These are phyloP conservation scores for Diloba caeruleocephala DNA, from an alignment of 2,888 invertebrate genomes.

Conservation along the genomic window DNA sequence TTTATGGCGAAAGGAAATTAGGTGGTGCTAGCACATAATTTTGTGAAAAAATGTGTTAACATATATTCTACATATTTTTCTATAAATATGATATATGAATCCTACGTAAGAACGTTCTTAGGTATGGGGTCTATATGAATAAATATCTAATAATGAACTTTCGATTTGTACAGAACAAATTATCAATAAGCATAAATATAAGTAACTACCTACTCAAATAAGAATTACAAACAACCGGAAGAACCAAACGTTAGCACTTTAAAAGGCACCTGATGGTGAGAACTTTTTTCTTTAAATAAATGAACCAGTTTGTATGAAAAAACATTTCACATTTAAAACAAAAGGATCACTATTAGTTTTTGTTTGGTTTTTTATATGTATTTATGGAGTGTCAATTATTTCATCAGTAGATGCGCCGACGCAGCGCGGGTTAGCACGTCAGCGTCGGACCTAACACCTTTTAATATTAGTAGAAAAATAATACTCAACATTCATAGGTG, in stretches of 20 bases:
- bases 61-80: no score
- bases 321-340: conserved; percentile 53
- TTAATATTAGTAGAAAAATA: conserved; percentile 7
- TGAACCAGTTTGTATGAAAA: conserved; percentile 61
- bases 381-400: conserved; percentile 81
- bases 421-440: conserved; percentile 51
- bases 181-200: no score
- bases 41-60: conserved; percentile 51
- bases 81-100: not conserved
- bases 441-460: conserved; percentile 45
- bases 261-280: conserved; percentile 55
- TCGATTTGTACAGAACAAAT: no score
- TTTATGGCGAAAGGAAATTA: conserved; percentile 67
- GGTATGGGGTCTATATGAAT: no score
- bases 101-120: no score
- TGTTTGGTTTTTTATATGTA: conserved; percentile 63
- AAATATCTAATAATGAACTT: no score
- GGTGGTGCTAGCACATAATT: conserved; percentile 50
- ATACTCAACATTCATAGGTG: not conserved
- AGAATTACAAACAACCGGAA: conserved; percentile 26
- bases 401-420: conserved; percentile 74
- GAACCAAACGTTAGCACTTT: conserved; percentile 32
- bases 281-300: conserved; percentile 65
- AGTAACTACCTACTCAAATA: conserved; percentile 8
- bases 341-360: conserved; percentile 64